Conservation (phyloP, 2,797 vertebrate species). For the Gymnodraco acuticeps region DNA sequence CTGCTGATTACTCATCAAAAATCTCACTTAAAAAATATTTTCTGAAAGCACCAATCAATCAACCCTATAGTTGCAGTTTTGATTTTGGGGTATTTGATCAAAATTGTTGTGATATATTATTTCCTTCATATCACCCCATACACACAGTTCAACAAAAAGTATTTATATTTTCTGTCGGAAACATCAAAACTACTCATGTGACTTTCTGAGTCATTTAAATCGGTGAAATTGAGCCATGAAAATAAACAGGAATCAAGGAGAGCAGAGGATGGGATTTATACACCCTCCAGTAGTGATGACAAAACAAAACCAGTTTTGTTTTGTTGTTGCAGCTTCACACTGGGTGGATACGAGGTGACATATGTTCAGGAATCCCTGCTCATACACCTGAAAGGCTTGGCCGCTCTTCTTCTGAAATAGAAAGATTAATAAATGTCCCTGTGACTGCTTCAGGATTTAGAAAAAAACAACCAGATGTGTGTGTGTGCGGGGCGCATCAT, state of each 20-base stretch:
- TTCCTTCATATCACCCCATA: background rate
- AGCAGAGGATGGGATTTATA: slow-evolving; percentile 18
- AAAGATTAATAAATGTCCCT: slow-evolving; percentile 77
- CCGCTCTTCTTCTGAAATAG: slow-evolving; percentile 65
- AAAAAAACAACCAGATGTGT: slow-evolving; percentile 25
- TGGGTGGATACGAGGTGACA: slow-evolving; percentile 55
- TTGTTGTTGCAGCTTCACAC: slow-evolving; percentile 49
- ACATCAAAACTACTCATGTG: slow-evolving; percentile 20
- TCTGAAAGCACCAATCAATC: too few species aligned
- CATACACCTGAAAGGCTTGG: slow-evolving; percentile 68
- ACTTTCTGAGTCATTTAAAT: slow-evolving; percentile 31
- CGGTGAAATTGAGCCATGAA: slow-evolving; percentile 28
- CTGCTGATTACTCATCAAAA: too few species aligned
- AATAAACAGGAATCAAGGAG: slow-evolving; percentile 27
- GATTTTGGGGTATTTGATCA: too few species aligned
- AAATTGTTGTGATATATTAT: too few species aligned
- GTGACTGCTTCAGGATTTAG: slow-evolving; percentile 64
- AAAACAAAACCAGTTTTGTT: slow-evolving; percentile 60
- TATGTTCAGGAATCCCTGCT: slow-evolving; percentile 71
- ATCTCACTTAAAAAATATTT: too few species aligned
- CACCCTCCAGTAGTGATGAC: slow-evolving; percentile 41
- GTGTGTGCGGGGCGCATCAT: slow-evolving; percentile 42
- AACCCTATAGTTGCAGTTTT: too few species aligned
- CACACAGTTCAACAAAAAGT: background rate
- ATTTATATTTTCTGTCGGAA: slow-evolving; percentile 12